Evolutionary conservation across 2,113 vertebrate genomes (phyloP), one percentile per base, ranked within the genome.

Genomic region (Archocentrus centrarchus): DNA sequence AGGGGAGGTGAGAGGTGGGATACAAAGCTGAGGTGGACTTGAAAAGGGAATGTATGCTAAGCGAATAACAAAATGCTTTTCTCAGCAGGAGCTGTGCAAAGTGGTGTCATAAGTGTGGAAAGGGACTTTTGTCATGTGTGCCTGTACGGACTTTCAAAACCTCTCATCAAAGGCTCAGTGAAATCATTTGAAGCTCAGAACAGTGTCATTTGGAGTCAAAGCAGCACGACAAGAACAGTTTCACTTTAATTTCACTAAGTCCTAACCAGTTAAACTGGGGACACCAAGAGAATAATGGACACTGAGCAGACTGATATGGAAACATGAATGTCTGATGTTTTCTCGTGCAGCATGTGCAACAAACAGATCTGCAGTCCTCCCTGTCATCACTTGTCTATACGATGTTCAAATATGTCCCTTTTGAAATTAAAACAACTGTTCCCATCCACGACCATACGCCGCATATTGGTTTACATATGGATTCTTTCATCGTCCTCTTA

Each of bases 31-130:
- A 80, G 73, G 83, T 82, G 73, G 63, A 88, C 90, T 89, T 89
- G 77, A 91, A 91, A 92, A 87, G 61, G 68, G 24, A 66, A 70
- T 59, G 81, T 53, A 88, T 89, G 87, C 82, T 91, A 90, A 92
- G 83, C 3, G 79, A 89, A 86, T 85, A 70, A 86, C 84, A 88
- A 91, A 90, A 93, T 41, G 80, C n/a, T 70, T 80, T 7, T 15
- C 47, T 58, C 2, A 11, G 76, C 47, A 39, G 59, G 53, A 81
- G 18, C 20, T 6, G 24, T 47, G 44, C 58, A 64, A 24, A 14
- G 63, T 20, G 53, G 53, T 80, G 73, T 79, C 75, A 77, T 24
- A 61, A 60, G 78, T 70, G 39, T 17, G 27, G 64, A 66, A 77
- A 53, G 44, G 18, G 63, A 80, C 76, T 39, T 81, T 82, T 1